Conservation (phyloP, 92 coral and sea anemone species). For the Phymanthus crucifer region DNA sequence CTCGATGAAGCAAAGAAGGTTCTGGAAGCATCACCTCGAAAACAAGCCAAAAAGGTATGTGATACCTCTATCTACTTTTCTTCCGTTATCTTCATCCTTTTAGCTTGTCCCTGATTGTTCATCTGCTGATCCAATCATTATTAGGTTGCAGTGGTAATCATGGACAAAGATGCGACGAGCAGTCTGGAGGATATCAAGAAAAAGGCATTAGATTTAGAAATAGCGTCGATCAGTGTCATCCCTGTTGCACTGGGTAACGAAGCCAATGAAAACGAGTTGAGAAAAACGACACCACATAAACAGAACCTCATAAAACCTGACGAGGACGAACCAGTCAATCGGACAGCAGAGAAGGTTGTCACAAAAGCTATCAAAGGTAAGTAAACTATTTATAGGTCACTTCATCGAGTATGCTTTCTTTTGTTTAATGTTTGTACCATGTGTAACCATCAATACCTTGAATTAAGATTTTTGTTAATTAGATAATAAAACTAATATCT, state of each 20-base stretch:
- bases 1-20: slow-evolving; percentile 40
- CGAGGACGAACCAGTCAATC: slow-evolving; percentile 45
- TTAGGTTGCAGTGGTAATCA: slow-evolving; percentile 50
- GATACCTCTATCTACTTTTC: too few relatives aligned
- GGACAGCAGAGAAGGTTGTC: slow-evolving; percentile 58
- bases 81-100: too few relatives aligned
- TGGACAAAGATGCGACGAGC: slow-evolving; percentile 54
- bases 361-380: slow-evolving; percentile 60
- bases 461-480: too few relatives aligned
- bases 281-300: slow-evolving; percentile 51
- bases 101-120: too few relatives aligned
- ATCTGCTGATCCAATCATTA: neutral
- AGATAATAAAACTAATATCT: neutral
- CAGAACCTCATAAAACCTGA: slow-evolving; percentile 60
- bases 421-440: too few relatives aligned
- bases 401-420: neutral
- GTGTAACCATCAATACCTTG: too few relatives aligned
- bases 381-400: neutral
- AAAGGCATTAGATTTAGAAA: slow-evolving; percentile 47
- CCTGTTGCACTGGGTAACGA: slow-evolving; percentile 70
- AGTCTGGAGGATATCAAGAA: slow-evolving; percentile 34
- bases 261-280: slow-evolving; percentile 40
- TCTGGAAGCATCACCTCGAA: slow-evolving; percentile 39
- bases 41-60: slow-evolving; percentile 48
- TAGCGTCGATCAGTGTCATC: slow-evolving; percentile 61